A percentile compares a stretch with the other conserved stretches of the same genome.
These are phyloP conservation scores for Emmelina monodactyla DNA, from an alignment of 2,888 invertebrate species.

Conservation along the genomic window DNA sequence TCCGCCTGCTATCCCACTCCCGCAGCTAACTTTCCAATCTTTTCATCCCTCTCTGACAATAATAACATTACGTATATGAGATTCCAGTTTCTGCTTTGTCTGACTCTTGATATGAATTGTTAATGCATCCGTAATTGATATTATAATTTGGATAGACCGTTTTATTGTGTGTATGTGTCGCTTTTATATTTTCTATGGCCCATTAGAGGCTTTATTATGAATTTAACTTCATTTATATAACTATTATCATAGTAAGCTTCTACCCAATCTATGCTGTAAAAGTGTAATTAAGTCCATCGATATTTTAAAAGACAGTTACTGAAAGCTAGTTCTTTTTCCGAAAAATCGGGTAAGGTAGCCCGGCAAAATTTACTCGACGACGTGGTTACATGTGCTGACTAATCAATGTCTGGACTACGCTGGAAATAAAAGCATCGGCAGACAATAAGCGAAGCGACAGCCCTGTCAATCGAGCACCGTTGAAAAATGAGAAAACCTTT, in stretches of 20 bases:
- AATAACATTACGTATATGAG: slow-evolving; percentile 55
- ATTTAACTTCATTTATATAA: too few relatives aligned
- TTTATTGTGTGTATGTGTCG: slow-evolving; percentile 43
- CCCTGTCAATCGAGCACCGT: slow-evolving; percentile 35
- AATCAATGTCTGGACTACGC: slow-evolving; percentile 34
- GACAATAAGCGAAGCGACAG: slow-evolving; percentile 29
- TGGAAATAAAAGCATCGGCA: slow-evolving; percentile 24
- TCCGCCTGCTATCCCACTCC: slow-evolving; percentile 31
- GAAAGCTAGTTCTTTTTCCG: too few relatives aligned
- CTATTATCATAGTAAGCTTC: too few relatives aligned
- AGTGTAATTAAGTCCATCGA: too few relatives aligned
- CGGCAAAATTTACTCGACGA: slow-evolving; percentile 16
- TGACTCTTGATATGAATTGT: slow-evolving; percentile 64
- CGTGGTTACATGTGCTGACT: slow-evolving; percentile 34
- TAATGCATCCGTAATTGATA: slow-evolving; percentile 66
- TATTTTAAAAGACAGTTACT: too few relatives aligned
- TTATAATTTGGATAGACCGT: slow-evolving; percentile 59
- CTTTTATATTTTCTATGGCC: too few relatives aligned
- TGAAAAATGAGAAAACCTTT: too few relatives aligned
- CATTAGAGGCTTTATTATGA: too few relatives aligned
- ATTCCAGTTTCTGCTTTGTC: slow-evolving; percentile 60
- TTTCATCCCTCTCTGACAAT: slow-evolving; percentile 39
- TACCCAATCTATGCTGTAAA: too few relatives aligned
- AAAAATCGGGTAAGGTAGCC: too few relatives aligned
- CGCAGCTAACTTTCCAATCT: slow-evolving; percentile 19